Percentiles rank a stretch among this genome's conserved stretches.
Evolutionary conservation across 2,113 vertebrate genomes (phyloP).

Genomic region (Syngnathoides biaculeatus): DNA sequence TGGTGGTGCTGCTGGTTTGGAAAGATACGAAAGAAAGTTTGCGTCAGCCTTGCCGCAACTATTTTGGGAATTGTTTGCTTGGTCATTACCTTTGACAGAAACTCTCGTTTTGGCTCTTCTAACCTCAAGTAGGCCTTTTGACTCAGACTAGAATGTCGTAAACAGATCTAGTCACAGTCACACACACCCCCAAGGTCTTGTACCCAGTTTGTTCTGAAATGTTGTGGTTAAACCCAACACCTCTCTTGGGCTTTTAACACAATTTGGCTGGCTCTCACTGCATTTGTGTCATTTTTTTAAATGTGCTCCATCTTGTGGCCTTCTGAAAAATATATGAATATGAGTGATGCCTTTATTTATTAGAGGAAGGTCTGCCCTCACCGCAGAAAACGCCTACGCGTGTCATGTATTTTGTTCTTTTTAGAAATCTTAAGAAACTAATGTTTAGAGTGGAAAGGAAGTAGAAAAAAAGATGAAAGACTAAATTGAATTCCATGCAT

Average conservation of each 20-base stretch:
- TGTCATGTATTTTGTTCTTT: not conserved
- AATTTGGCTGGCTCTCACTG: conserved; percentile 22
- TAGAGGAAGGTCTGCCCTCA: conserved; percentile 1
- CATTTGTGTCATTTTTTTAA: conserved; percentile 25
- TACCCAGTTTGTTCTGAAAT: conserved; percentile 59
- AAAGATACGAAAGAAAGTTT: not conserved
- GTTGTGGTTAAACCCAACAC: conserved; percentile 68
- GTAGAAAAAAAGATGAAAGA: not conserved
- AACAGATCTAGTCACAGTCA: conserved; percentile 55
- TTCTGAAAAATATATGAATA: conserved; percentile 27
- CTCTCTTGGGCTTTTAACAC: conserved; percentile 51
- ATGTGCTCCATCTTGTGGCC: conserved; percentile 4
- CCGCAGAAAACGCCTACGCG: not conserved
- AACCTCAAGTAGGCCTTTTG: conserved; percentile 39
- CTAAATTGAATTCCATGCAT: not conserved
- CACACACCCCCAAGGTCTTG: conserved; percentile 45
- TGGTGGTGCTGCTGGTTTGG: conserved; percentile 1
- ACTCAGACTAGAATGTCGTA: conserved; percentile 30
- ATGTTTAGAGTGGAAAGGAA: not conserved
- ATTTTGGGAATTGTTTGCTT: too few species aligned
- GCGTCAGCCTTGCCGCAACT: not conserved
- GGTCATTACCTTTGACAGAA: conserved; percentile 29
- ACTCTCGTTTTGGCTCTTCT: conserved; percentile 41
- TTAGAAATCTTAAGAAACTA: not conserved
- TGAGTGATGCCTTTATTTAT: conserved; percentile 7